Percentiles rank a stretch among this genome's conserved stretches.
These are phyloP conservation scores for Holcopasites calliopsidis DNA, from an alignment of 1,140 invertebrate genomes.

Conservation along the genomic window DNA sequence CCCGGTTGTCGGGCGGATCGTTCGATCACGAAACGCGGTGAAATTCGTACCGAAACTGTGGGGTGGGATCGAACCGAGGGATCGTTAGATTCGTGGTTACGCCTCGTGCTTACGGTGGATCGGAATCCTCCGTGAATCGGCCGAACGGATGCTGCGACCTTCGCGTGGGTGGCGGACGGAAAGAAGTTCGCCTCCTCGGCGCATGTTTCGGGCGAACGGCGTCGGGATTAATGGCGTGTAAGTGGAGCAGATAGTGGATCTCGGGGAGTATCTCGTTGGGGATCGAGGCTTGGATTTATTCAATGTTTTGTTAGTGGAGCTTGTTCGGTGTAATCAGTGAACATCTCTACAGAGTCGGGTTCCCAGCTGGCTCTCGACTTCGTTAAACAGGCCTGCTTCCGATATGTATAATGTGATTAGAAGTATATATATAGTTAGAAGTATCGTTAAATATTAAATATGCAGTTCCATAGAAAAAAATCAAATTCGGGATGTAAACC, in stretches of 20 bases:
- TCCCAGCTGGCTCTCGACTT: too few species aligned
- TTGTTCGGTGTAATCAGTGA: too few species aligned
- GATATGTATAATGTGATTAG: too few species aligned
- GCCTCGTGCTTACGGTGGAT: too few species aligned
- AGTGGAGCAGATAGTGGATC: conserved; percentile 22
- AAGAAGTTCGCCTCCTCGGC: background rate
- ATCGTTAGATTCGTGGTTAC: too few species aligned
- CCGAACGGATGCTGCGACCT: background rate
- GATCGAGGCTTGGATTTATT: background rate
- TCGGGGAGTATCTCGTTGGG: background rate
- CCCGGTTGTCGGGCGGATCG: background rate
- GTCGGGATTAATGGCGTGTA: conserved; percentile 23
- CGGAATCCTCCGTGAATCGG: too few species aligned
- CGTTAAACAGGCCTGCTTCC: too few species aligned
- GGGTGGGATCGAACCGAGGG: background rate
- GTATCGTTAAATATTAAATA: too few species aligned
- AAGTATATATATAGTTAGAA: too few species aligned
- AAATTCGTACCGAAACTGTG: background rate
- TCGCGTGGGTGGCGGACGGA: conserved; percentile 1
- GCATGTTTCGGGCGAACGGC: conserved; percentile 8
- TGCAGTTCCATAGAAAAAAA: too few species aligned
- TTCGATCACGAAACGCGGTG: conserved; percentile 28
- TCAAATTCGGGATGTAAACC: too few species aligned
- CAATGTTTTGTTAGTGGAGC: background rate
- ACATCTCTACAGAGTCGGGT: too few species aligned